Evolutionary conservation across 2,888 invertebrate genomes (phyloP), one percentile per base, ranked within the genome.

Genomic region (Pammene fasciana): DNA sequence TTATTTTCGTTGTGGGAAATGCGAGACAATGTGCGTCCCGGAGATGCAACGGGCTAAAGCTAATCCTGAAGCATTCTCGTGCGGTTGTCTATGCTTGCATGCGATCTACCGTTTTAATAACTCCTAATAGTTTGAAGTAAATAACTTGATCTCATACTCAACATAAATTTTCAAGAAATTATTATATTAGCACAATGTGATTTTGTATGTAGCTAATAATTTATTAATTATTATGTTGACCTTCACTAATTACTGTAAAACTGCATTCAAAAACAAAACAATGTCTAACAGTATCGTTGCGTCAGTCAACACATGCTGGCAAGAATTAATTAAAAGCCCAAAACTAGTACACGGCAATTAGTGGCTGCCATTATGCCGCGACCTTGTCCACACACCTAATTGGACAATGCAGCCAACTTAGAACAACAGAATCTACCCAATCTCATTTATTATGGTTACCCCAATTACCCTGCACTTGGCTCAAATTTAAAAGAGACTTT

Each of bases 401-500:
- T 86, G 79, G 84, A 84, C 84, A 82, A 82, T 82, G 81, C 82
- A 80, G 78, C 76, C 73, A 76, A 72, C 73, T 74, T 70, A 71
- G 71, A 71, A 75, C 74, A 83, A 83, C 79, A 81, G 80, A 84
- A 80, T 82, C 82, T 78, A 82, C 79, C 79, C 80, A 83, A 82
- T 84, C 82, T 82, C 81, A 82, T 81, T 84, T 76, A 81, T 80
- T 84, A 84, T 82, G 82, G 82, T 83, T 80, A 79, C 77, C 76
- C 77, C 82, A 84, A 85, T 87, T 85, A 86, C 77, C 75, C 71
- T 82, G 89, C 86, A 89, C 90, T 90, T 90, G 90, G 90, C 89
- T 89, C 81, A 75, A 82, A 86, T 89, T 81, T 76, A 72, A 78
- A 85, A 36, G 7, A 7, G 36, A n/a, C n/a, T n/a, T n/a, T n/a